phyloP scores from a whole-genome alignment of 2,797 vertebrate genomes.

The Ptychobarbus kaznakovi region DNA sequence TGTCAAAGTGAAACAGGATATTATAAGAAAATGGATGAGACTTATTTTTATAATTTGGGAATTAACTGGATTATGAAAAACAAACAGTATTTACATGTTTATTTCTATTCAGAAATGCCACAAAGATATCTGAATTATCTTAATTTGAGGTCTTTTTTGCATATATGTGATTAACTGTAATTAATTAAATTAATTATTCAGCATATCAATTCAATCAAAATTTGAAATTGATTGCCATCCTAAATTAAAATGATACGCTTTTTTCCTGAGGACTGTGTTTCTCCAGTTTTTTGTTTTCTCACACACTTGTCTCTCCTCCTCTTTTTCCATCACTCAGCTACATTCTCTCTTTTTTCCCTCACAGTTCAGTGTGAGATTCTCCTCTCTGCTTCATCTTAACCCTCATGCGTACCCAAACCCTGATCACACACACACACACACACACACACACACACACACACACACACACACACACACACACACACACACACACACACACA shows the following conservation, averaged over 20 bases:
- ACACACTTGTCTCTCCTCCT: neutral
- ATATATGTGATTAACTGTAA: neutral
- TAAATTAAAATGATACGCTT: neutral
- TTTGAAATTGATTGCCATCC: neutral
- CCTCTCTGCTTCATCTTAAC: constrained; percentile 26
- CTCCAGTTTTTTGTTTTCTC: neutral
- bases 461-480: constrained; percentile 11
- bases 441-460: too few species aligned
- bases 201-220: neutral
- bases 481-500: neutral
- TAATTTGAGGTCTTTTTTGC: neutral
- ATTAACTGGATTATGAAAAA: neutral
- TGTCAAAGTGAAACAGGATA: neutral
- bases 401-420: constrained; percentile 19
- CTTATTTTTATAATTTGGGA: neutral
- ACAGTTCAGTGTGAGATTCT: constrained; percentile 30
- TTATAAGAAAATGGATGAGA: neutral
- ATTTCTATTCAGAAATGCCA: neutral
- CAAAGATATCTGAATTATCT: too few species aligned
- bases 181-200: neutral
- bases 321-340: constrained; percentile 21
- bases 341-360: neutral
- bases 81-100: neutral
- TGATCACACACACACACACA: neutral
- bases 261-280: neutral